phyloP scores from a whole-genome alignment of 2,888 invertebrate genomes.

The Orthosia gracilis region DNA sequence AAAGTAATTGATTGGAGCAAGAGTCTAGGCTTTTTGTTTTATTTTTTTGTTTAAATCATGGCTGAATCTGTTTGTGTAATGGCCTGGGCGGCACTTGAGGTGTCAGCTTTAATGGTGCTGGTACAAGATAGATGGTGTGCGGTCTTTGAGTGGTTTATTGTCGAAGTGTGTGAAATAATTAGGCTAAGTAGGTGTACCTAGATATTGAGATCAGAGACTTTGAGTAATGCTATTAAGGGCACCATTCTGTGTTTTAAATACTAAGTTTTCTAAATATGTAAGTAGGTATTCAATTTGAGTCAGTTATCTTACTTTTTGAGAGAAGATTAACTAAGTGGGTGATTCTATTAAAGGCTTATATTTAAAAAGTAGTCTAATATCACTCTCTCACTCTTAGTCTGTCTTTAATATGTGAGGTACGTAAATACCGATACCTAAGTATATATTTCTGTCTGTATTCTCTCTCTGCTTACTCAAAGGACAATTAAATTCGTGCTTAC shows the following conservation, averaged over 20 bases:
- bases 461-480: too few relatives aligned
- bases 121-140: constrained; percentile 34
- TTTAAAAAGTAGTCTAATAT: too few relatives aligned
- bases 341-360: too few relatives aligned
- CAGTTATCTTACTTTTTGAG: not conserved
- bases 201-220: not conserved
- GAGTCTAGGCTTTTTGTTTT: constrained; percentile 54
- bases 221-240: not conserved
- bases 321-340: not conserved
- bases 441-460: too few relatives aligned
- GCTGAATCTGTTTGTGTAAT: constrained; percentile 34
- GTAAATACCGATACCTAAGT: too few relatives aligned
- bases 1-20: constrained; percentile 69
- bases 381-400: too few relatives aligned
- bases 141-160: constrained; percentile 23
- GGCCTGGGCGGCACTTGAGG: constrained; percentile 30
- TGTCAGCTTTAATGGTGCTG: constrained; percentile 32
- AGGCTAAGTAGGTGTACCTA: not conserved
- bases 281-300: too few relatives aligned
- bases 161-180: not conserved
- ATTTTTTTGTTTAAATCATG: constrained; percentile 41
- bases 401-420: too few relatives aligned
- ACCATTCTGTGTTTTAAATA: too few relatives aligned
- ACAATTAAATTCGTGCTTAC: not conserved
- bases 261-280: too few relatives aligned